Base-by-base conservation (phyloP, 1,140 invertebrate genomes). In the Carposina sasakii region DNA sequence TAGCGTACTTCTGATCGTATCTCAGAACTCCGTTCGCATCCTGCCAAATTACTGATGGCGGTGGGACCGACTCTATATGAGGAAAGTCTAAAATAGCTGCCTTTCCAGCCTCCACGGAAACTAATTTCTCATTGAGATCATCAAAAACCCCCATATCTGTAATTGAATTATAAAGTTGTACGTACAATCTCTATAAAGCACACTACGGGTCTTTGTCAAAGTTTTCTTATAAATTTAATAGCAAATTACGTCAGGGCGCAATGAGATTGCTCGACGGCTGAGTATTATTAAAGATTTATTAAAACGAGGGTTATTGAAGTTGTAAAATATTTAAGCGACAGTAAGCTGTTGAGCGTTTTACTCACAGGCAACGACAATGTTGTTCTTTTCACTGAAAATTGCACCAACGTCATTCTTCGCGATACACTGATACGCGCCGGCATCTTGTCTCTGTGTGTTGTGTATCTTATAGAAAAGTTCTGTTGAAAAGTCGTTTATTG, bases 331-430 rank as follows among this genome's bases (percentile, higher is more conserved):
- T n/a, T n/a, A n/a, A n/a, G n/a, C n/a, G n/a, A n/a, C n/a, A n/a
- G n/a, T n/a, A n/a, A n/a, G n/a, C n/a, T n/a, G n/a, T n/a, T n/a
- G 26, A 47, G 47, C 45, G 40, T 22, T 49, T 48, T 67, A 92
- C 94, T 93, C 90, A 97, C 96, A 97, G 30, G 95, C 95, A 43
- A 97, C 94, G 37, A 92, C 89, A 40, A 98, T 90, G 57, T 91
- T 88, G 63, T 94, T 93, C 77, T 93, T 92, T 67, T 96, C 92
- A 75, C 95, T 96, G 70, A 96, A 91, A 73, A 98, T 93, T 36
- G 95, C 92, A 31, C 96, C 96, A 36, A 94, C 94, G 57, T 93
- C 91, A 81, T 97, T 98, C 48, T 90, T 90, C 8, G 96, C 96
- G 37, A 96, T 90, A 84, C 96, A 98, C 70, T 96, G 92, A 81